Evolutionary conservation across 2,888 invertebrate species (phyloP).

Genomic region (Coecobrya sp.): DNA sequence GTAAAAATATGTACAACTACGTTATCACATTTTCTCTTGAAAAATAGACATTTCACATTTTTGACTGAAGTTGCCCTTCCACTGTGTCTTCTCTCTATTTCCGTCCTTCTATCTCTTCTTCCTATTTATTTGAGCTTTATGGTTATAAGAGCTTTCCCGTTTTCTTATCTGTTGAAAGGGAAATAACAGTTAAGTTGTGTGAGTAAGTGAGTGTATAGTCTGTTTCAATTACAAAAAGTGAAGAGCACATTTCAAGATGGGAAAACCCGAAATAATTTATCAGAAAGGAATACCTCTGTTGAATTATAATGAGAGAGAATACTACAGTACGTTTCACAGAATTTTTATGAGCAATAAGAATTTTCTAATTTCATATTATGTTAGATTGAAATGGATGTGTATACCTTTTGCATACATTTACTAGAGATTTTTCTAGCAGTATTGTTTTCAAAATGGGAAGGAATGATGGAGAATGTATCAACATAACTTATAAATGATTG

Average conservation of each 20-base stretch:
- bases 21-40: slow-evolving; percentile 32
- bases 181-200: slow-evolving; percentile 28
- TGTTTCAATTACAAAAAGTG: slow-evolving; percentile 46
- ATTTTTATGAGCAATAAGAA: background rate
- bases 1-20: slow-evolving; percentile 24
- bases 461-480: background rate
- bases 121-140: background rate
- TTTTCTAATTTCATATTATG: slow-evolving; percentile 30
- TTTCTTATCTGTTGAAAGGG: slow-evolving; percentile 23
- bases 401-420: slow-evolving; percentile 35
- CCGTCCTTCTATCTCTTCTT: background rate
- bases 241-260: slow-evolving; percentile 33
- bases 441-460: slow-evolving; percentile 27
- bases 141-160: background rate
- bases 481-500: slow-evolving; percentile 14
- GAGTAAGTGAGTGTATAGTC: slow-evolving; percentile 21
- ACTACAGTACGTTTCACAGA: background rate
- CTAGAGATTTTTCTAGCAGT: background rate
- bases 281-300: slow-evolving; percentile 41
- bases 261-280: slow-evolving; percentile 71
- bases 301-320: slow-evolving; percentile 70
- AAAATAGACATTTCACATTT: slow-evolving; percentile 43
- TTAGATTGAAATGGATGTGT: background rate
- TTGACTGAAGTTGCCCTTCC: background rate
- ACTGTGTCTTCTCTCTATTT: background rate